Evolutionary conservation across 2,888 invertebrate species (phyloP).

Genomic region (Theretra japonica): DNA sequence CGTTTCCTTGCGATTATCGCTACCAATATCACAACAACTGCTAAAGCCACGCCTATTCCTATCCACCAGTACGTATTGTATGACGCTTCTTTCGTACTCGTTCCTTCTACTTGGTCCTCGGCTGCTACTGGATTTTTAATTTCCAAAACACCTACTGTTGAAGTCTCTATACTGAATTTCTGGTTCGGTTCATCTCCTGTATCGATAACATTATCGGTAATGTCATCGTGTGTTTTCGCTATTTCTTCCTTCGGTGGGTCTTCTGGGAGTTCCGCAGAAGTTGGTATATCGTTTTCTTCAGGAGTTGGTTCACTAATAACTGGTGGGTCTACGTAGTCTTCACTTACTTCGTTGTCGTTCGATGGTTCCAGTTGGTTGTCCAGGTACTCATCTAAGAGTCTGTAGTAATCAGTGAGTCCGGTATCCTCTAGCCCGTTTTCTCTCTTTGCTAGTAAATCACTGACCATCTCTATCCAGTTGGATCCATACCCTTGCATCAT

Average conservation of each 20-base stretch:
- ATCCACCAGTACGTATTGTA: conserved; percentile 82
- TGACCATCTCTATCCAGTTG: conserved; percentile 79
- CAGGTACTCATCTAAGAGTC: conserved; percentile 82
- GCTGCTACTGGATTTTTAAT: conserved; percentile 72
- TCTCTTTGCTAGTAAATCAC: conserved; percentile 74
- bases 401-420: conserved; percentile 83
- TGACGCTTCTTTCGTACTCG: conserved; percentile 69
- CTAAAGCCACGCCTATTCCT: conserved; percentile 75
- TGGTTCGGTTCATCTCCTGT: conserved; percentile 61
- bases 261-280: conserved; percentile 41
- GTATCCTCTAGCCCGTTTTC: conserved; percentile 79
- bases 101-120: conserved; percentile 59
- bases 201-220: conserved; percentile 67
- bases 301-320: conserved; percentile 49
- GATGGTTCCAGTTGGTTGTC: conserved; percentile 75
- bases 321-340: conserved; percentile 70
- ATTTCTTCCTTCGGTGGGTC: conserved; percentile 36
- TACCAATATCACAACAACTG: conserved; percentile 70
- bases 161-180: conserved; percentile 69
- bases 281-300: conserved; percentile 64
- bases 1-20: conserved; percentile 79
- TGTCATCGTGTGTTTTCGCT: conserved; percentile 46
- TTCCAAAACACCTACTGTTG: conserved; percentile 77
- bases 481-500: conserved; percentile 77
- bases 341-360: conserved; percentile 50